Percentiles rank a stretch among this genome's conserved stretches.
These are phyloP conservation scores for Amazona guildingii DNA, from an alignment of 2,113 vertebrate species.

Conservation along the genomic window DNA sequence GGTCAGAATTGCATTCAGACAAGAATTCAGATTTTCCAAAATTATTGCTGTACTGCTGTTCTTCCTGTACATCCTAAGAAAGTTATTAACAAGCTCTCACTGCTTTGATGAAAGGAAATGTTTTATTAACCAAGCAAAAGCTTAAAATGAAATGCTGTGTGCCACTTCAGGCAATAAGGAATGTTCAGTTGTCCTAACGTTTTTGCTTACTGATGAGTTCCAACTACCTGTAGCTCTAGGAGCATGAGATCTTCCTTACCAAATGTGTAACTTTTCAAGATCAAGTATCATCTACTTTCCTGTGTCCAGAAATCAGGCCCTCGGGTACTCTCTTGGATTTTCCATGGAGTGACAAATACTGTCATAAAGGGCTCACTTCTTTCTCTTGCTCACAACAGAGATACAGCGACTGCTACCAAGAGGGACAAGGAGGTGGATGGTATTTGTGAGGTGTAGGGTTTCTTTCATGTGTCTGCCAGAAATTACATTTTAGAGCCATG, in stretches of 20 bases:
- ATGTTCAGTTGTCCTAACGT: neutral
- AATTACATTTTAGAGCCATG: neutral
- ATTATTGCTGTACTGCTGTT: neutral
- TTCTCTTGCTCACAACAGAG: neutral
- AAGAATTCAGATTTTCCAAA: neutral
- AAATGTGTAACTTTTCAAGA: neutral
- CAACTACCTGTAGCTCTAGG: neutral
- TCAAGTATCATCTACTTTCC: neutral
- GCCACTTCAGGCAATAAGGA: neutral
- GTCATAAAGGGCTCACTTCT: neutral
- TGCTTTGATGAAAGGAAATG: neutral
- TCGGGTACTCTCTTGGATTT: neutral
- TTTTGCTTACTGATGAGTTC: neutral
- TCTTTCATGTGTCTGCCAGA: neutral
- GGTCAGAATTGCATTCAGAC: neutral
- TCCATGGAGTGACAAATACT: neutral
- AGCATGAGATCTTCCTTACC: neutral
- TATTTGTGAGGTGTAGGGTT: neutral
- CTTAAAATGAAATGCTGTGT: neutral
- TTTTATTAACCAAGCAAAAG: neutral
- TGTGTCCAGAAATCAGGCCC: neutral
- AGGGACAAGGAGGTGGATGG: neutral
- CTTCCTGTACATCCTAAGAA: neutral
- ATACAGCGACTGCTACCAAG: neutral
- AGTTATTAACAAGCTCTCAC: neutral